Evolutionary conservation across 2,888 invertebrate species (phyloP).

Genomic region (Mermis nigrescens): DNA sequence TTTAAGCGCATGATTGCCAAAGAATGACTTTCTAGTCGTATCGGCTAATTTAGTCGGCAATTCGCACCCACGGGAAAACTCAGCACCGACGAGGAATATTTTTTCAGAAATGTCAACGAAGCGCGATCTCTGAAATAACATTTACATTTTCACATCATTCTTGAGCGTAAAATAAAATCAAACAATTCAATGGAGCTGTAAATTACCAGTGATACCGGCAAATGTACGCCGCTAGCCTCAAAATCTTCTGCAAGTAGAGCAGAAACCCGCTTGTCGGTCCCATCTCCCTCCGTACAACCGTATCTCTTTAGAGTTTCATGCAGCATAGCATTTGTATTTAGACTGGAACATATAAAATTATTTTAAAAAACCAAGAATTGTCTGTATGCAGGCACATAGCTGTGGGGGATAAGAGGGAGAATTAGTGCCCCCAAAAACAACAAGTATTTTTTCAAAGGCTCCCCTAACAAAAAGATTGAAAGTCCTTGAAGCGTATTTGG

Average conservation of each 20-base stretch:
- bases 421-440: no score
- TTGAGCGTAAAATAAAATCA: no score
- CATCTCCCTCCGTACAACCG: constrained; percentile 39
- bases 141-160: no score
- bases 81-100: constrained; percentile 9
- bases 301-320: constrained; percentile 51
- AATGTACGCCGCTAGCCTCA: constrained; percentile 88
- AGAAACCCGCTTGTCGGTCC: constrained; percentile 64
- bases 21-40: no score
- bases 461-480: no score
- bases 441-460: no score
- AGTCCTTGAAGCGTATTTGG: no score
- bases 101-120: neutral
- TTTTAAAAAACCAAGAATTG: constrained; percentile 4
- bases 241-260: constrained; percentile 83
- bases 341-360: constrained; percentile 22
- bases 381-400: neutral
- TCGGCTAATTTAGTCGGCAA: neutral
- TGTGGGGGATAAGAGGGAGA: no score
- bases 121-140: neutral
- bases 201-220: constrained; percentile 49
- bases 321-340: constrained; percentile 70
- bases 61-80: constrained; percentile 4
- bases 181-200: no score
- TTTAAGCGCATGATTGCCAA: no score